Percentiles rank a stretch among this genome's conserved stretches.
Evolutionary conservation across 1,140 invertebrate species (phyloP).

Genomic region (Galendromus occidentalis): DNA sequence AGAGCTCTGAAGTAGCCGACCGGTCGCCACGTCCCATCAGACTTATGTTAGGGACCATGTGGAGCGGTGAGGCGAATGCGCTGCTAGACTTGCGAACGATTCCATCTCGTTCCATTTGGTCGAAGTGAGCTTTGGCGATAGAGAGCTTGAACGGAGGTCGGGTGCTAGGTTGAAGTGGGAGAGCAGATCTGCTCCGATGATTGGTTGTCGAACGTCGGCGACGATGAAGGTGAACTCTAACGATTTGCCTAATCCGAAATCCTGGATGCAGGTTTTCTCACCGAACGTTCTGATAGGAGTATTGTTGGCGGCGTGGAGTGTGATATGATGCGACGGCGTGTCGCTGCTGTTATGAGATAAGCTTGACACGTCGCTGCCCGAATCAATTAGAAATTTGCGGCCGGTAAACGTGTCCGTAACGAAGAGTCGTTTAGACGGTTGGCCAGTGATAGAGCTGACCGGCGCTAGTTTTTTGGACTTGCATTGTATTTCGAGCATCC

Average conservation of each 20-base stretch:
- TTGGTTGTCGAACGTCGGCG: background rate
- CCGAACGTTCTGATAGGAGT: conserved; percentile 11
- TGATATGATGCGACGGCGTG: background rate
- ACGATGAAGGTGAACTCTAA: conserved; percentile 12
- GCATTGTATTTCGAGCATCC: too few species aligned
- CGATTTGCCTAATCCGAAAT: conserved; percentile 5
- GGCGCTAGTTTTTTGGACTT: too few species aligned
- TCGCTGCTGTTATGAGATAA: too few species aligned
- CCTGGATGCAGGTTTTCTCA: background rate
- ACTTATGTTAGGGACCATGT: conserved; percentile 30
- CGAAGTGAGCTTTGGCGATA: conserved; percentile 20
- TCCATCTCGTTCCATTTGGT: conserved; percentile 20
- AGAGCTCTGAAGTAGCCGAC: conserved; percentile 30
- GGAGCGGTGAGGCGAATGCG: conserved; percentile 29
- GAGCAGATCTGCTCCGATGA: conserved; percentile 17
- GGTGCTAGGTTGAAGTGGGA: background rate
- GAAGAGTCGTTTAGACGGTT: too few species aligned
- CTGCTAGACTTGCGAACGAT: conserved; percentile 25
- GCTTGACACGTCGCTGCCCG: too few species aligned
- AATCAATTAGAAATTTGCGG: too few species aligned
- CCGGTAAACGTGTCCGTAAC: too few species aligned
- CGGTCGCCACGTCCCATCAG: conserved; percentile 24
- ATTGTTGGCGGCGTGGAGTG: conserved; percentile 13
- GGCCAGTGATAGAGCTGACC: too few species aligned
- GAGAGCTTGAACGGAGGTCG: conserved; percentile 17